phyloP scores from a whole-genome alignment of 2,113 vertebrate species.

The Phaetusa simplex region DNA sequence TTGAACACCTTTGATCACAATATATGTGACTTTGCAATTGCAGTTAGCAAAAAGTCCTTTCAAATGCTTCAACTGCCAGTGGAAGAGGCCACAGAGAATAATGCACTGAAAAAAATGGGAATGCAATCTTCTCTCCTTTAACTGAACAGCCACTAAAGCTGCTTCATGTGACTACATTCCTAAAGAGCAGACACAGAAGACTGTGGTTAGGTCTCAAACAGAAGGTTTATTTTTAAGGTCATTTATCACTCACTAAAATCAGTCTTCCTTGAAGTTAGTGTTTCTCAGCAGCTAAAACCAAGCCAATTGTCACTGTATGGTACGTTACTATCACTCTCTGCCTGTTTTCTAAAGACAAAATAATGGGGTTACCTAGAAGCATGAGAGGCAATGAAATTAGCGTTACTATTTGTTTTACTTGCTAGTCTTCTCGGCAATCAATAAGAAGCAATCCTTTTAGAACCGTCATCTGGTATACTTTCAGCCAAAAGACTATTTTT shows the following conservation, averaged over 20 bases:
- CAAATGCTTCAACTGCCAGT: background rate
- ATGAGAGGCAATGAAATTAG: background rate
- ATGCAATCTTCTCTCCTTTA: background rate
- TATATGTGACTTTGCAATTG: background rate
- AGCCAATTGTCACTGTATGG: background rate
- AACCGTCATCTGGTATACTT: background rate
- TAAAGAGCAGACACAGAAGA: background rate
- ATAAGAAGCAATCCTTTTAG: background rate
- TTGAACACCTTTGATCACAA: background rate
- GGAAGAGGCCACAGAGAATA: background rate
- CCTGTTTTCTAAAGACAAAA: background rate
- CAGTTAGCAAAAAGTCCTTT: background rate
- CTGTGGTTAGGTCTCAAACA: background rate
- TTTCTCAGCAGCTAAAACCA: background rate
- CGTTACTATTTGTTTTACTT: background rate
- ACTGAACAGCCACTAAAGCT: background rate
- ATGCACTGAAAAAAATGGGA: background rate
- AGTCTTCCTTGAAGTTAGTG: background rate
- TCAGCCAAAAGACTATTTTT: background rate
- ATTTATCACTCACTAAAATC: background rate
- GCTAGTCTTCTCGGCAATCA: background rate
- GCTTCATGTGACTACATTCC: background rate
- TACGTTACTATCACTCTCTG: background rate
- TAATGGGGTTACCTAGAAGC: background rate
- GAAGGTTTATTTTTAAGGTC: background rate